Conservation (phyloP, 2,888 invertebrate genomes). For the Amaurobius ferox region DNA sequence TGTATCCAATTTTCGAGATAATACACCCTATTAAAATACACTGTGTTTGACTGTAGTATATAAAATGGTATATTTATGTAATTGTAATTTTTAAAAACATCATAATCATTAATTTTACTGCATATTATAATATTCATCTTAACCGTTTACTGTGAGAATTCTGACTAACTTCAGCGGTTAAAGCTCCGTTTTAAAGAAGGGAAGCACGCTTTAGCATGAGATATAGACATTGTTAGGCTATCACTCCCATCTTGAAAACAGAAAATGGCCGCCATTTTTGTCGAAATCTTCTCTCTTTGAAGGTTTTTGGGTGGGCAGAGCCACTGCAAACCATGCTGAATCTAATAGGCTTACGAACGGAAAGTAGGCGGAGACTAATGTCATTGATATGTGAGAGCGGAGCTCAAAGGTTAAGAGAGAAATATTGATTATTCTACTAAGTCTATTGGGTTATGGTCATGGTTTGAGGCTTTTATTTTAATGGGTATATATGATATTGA, state of each 20-base stretch:
- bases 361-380: constrained; percentile 56
- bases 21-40: too few relatives aligned
- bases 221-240: neutral
- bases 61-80: too few relatives aligned
- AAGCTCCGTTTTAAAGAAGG: too few relatives aligned
- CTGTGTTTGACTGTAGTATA: too few relatives aligned
- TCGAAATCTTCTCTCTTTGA: constrained; percentile 5
- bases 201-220: neutral
- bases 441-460: neutral
- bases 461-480: neutral
- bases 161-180: too few relatives aligned
- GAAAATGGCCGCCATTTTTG: constrained; percentile 56
- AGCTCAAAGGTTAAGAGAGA: constrained; percentile 25
- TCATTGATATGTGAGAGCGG: constrained; percentile 41
- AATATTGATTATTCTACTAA: constrained; percentile 56
- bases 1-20: too few relatives aligned
- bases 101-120: too few relatives aligned
- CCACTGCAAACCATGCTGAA: constrained; percentile 41
- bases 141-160: too few relatives aligned
- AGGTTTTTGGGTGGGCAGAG: constrained; percentile 34
- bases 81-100: too few relatives aligned
- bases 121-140: too few relatives aligned
- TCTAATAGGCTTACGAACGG: constrained; percentile 65
- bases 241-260: constrained; percentile 17
- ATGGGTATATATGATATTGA: neutral